Evolutionary conservation across 2,113 vertebrate species (phyloP), one percentile per base, ranked within the genome.

Genomic region (Pithys albifrons): DNA sequence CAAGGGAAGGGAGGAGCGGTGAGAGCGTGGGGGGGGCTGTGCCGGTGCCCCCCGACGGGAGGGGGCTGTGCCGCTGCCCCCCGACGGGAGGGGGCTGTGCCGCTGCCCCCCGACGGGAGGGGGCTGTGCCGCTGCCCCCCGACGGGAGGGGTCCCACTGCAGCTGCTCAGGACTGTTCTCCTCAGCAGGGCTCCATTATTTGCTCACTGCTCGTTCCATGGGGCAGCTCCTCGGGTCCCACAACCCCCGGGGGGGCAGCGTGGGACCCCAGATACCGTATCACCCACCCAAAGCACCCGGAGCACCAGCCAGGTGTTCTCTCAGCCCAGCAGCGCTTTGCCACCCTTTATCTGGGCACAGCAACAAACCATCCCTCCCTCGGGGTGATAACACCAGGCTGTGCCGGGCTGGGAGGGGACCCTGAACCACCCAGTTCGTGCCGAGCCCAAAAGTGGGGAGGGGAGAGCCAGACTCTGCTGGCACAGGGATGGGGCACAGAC

Each of bases 151-250:
- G 41, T 43, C 41, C 41, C 41, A 28, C 24, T 28, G 25, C 24
- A 14, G 54, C 57, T 35, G n/a, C 57, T 59, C 13, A 9, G 55
- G 31, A 57, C 7, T 9, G 55, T 14, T 43, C 82, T 78, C 86
- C 55, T 43, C 13, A 1, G 1, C 0, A 48, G 41, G 1, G 0
- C 49, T 80, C 28, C 2, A 9, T 19, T 69, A 2, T 14, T 10
- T 27, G 3, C 15, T 18, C 1, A 0, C 66, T 6, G n/a, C 29
- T 29, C 3, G 59, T 57, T 81, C 83, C 57, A 10, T 46, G 43
- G 41, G 0, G 2, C 54, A 8, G 73, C 57, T 49, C 19, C 25
- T 70, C 5, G 0, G 59, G 49, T 9, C 69, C 77, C 10, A 24
- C 35, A 55, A 48, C 2, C 1, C 18, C 51, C 35, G 6, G 7